Conservation (phyloP, 2,797 vertebrate species). For the Moxostoma hubbsi region DNA sequence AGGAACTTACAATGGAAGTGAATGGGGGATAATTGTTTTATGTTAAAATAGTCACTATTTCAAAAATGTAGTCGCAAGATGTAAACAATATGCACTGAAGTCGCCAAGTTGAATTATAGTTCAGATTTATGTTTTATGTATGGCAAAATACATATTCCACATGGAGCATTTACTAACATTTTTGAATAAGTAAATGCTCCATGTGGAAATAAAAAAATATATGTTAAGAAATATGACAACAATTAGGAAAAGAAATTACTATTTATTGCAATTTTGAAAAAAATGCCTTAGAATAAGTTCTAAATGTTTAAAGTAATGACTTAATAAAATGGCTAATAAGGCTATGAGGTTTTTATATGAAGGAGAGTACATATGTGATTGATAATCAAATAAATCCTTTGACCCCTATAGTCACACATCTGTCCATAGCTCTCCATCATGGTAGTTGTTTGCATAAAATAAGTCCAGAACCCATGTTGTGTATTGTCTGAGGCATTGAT, state of each 20-base stretch:
- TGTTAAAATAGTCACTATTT: too few species aligned
- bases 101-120: neutral
- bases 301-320: neutral
- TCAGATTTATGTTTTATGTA: neutral
- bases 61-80: too few species aligned
- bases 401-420: constrained; percentile 33
- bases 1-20: too few species aligned
- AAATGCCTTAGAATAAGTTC: neutral
- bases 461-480: constrained; percentile 56
- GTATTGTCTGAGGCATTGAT: constrained; percentile 74
- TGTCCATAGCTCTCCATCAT: constrained; percentile 26
- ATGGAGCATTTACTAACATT: too few species aligned
- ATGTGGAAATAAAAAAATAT: neutral
- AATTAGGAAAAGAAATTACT: too few species aligned
- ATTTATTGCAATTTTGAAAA: neutral
- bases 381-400: constrained; percentile 33
- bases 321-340: neutral
- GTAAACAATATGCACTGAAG: neutral
- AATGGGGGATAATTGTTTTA: too few species aligned
- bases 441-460: constrained; percentile 27
- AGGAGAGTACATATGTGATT: constrained; percentile 20
- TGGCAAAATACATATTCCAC: neutral
- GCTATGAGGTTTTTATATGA: constrained; percentile 27
- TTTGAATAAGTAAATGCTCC: neutral
- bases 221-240: neutral